A percentile compares a stretch with the other conserved stretches of the same genome.
phyloP scores from a whole-genome alignment of 2,797 vertebrate species.

The Propithecus deckenii region DNA sequence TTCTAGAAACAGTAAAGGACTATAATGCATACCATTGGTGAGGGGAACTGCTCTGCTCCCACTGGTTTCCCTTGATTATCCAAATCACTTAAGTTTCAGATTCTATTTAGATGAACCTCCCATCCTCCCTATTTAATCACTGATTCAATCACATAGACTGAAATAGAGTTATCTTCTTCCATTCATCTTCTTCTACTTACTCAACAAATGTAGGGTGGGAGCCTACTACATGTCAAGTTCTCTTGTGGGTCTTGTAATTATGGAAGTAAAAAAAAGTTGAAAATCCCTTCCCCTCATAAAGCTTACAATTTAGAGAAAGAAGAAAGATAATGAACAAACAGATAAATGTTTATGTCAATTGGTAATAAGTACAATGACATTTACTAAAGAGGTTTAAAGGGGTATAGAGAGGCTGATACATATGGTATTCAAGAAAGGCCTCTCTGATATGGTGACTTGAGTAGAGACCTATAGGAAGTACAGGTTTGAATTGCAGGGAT shows the following conservation, averaged over 20 bases:
- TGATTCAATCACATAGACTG: not conserved
- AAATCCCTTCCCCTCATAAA: not conserved
- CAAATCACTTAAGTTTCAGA: not conserved
- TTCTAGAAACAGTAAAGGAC: no score
- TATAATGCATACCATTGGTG: accelerated
- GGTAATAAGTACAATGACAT: not conserved
- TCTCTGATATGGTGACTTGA: not conserved
- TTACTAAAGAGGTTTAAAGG: not conserved
- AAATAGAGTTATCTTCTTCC: not conserved
- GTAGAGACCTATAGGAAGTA: not conserved
- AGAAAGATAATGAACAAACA: not conserved
- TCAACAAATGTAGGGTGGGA: not conserved
- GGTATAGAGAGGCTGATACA: not conserved
- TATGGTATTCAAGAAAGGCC: not conserved
- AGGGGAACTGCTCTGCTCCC: not conserved
- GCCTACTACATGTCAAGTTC: not conserved
- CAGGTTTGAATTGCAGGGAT: not conserved
- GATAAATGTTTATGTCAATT: not conserved
- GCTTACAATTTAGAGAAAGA: not conserved
- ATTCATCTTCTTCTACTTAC: not conserved
- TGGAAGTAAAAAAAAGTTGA: not conserved
- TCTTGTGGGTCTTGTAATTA: not conserved
- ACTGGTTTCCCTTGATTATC: not conserved
- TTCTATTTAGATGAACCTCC: not conserved
- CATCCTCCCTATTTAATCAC: not conserved